Evolutionary conservation across 2,797 vertebrate species (phyloP).

Genomic region (Sebastes steindachneri): DNA sequence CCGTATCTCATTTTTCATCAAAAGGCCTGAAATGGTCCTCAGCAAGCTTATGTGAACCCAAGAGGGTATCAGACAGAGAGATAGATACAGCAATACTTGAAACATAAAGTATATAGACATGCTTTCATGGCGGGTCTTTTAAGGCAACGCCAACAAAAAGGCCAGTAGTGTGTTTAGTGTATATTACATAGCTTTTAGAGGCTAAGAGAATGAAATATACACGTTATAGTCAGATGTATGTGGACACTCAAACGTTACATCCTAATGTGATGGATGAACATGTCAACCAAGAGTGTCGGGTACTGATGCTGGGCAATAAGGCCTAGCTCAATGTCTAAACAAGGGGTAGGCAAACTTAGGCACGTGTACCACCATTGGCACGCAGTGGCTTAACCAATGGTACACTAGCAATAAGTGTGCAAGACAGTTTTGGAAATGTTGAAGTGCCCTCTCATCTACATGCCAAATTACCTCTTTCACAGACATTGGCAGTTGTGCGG

Average conservation of each 20-base stretch:
- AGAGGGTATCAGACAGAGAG: slow-evolving; percentile 27
- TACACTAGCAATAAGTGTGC: no score
- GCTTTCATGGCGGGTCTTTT: background rate
- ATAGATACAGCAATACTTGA: slow-evolving; percentile 28
- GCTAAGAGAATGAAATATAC: background rate
- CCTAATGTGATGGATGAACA: background rate
- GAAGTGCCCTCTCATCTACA: no score
- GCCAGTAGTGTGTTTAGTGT: background rate
- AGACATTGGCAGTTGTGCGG: accelerated
- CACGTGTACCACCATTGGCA: no score
- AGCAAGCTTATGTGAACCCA: slow-evolving; percentile 21
- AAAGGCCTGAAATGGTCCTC: slow-evolving; percentile 37
- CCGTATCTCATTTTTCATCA: slow-evolving; percentile 55
- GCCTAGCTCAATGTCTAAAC: background rate
- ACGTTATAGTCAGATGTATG: background rate
- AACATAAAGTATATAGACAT: slow-evolving; percentile 12
- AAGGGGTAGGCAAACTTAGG: accelerated
- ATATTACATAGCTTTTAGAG: background rate
- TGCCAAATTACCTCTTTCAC: no score
- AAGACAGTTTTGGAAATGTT: accelerated
- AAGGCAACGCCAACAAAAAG: background rate
- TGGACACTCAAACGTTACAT: background rate
- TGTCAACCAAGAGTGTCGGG: background rate
- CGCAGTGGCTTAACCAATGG: accelerated
- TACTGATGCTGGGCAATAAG: background rate